phyloP scores from a whole-genome alignment of 2,797 vertebrate genomes.

The Tokudaia tokunoshimensis region DNA sequence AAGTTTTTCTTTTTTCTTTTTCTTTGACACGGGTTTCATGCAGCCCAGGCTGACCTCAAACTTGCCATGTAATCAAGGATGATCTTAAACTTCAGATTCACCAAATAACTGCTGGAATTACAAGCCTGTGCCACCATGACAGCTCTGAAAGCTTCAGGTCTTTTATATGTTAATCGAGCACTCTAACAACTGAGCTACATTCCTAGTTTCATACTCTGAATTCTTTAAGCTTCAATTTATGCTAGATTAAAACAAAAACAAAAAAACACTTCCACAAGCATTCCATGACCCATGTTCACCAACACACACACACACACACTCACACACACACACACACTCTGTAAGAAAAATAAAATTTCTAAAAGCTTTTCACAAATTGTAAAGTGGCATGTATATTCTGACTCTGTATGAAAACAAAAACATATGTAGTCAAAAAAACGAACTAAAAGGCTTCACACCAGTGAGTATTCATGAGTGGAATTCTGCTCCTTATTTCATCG shows the following conservation, averaged over 20 bases:
- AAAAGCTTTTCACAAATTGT: background rate
- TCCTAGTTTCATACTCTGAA: background rate
- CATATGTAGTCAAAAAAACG: slow-evolving; percentile 22
- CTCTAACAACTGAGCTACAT: background rate
- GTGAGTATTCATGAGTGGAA: background rate
- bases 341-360: background rate
- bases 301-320: background rate
- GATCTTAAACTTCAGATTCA: background rate
- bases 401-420: slow-evolving; percentile 27
- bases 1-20: background rate
- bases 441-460: slow-evolving; percentile 27
- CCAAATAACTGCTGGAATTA: background rate
- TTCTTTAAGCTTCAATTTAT: slow-evolving; percentile 22
- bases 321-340: background rate
- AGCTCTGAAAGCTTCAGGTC: background rate
- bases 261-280: background rate
- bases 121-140: background rate
- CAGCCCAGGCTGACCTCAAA: background rate
- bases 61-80: background rate
- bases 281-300: background rate
- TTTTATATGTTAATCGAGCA: background rate
- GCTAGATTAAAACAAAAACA: background rate
- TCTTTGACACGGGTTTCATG: background rate
- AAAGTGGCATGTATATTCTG: background rate
- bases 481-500: slow-evolving; percentile 18